Evolutionary conservation across 2,113 vertebrate genomes (phyloP), one percentile per base, ranked within the genome.

Genomic region (Geococcyx californianus): DNA sequence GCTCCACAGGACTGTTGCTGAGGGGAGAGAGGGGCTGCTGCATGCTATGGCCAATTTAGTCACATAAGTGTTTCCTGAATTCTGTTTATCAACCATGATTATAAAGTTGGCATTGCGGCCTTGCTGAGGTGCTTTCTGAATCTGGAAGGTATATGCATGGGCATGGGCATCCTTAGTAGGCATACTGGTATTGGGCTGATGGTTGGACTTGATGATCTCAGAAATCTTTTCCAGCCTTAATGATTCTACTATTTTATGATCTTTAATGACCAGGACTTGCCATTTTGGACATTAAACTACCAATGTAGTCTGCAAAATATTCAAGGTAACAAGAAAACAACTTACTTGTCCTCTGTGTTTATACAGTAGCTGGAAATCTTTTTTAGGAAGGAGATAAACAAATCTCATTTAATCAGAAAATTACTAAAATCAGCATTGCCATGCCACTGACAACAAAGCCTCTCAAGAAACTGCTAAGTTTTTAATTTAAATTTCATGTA

Each of bases 381-480:
- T 34, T 91, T 94, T 60, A 77, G 86, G 69, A 92, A 94, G 31
- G 17, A 18, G 68, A 97, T 73, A 84, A 54, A 95, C 87, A 95
- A 84, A 67, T 60, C 82, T 79, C 29, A 95, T 95, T 95, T 93
- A 54, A 89, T 69, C 78, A 85, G 45, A 54, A 94, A 96, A 90
- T 87, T 92, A 92, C 64, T 72, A 77, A 95, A 86, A 66, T 40
- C 20, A 67, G 75, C 88, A 64, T 85, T 89, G 95, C 33, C 7
- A 2, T 14, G 26, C n/a, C 49, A 60, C 63, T 55, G 66, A 80
- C 84, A 91, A 64, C 47, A 86, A 91, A 51, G 83, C 31, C 54
- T 90, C 56, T 36, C 60, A 75, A 83, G 52, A 56, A 97, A 77
- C 36, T 79, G 12, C 44, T n/a, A 55, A 42, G 44, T 56, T 86